Conservation (phyloP, 2,888 invertebrate genomes). For the Conistra vaccinii region DNA sequence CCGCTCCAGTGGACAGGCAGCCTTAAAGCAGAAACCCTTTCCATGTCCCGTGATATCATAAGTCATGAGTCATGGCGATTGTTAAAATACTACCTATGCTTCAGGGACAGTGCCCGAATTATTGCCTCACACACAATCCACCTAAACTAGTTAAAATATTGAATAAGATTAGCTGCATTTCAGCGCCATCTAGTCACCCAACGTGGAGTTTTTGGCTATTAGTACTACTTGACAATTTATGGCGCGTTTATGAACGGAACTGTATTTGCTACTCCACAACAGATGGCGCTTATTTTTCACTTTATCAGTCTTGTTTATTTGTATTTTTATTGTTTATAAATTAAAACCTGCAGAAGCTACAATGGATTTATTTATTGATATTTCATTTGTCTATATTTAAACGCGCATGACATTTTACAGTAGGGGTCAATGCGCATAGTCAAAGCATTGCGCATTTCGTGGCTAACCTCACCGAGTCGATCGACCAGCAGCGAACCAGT, state of each 20-base stretch:
- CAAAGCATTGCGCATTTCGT: slow-evolving; percentile 90
- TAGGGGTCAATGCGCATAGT: slow-evolving; percentile 89
- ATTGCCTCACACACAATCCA: neutral
- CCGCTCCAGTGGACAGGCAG: too few species aligned
- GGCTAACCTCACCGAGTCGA: slow-evolving; percentile 87
- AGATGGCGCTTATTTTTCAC: slow-evolving; percentile 68
- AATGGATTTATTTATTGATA: slow-evolving; percentile 17
- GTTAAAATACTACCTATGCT: neutral
- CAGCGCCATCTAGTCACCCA: slow-evolving; percentile 33
- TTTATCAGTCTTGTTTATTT: slow-evolving; percentile 37
- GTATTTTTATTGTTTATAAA: slow-evolving; percentile 30
- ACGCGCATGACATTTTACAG: slow-evolving; percentile 86
- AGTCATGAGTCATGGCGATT: neutral
- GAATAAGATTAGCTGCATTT: neutral
- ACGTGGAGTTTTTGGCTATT: neutral
- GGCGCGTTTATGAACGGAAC: slow-evolving; percentile 31
- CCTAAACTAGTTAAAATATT: neutral
- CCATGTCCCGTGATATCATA: neutral
- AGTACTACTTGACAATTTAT: slow-evolving; percentile 67
- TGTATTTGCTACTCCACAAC: slow-evolving; percentile 48
- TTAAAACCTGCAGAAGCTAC: neutral
- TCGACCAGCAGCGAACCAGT: slow-evolving; percentile 75
- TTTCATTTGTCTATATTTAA: slow-evolving; percentile 41
- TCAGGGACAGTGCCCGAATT: too few species aligned
- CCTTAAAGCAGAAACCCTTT: neutral